Base-by-base conservation (phyloP, 1,140 invertebrate genomes). In the Nixonia krombeini region DNA sequence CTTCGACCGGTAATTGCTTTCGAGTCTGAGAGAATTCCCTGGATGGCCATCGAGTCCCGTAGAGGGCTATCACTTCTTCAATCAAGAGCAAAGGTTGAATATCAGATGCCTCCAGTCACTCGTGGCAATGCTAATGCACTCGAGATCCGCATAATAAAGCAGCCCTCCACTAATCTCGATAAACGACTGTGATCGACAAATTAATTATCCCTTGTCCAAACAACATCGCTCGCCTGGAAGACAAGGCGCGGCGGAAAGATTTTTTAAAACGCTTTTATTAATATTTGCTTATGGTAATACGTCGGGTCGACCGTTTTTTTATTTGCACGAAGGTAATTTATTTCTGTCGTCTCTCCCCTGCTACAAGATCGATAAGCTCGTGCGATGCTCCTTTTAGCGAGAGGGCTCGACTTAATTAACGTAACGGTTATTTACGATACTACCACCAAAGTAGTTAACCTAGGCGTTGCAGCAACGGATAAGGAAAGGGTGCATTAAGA, bases 391-490 rank as follows among this genome's bases (percentile, higher is more conserved):
- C 59, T 63, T 67, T 67, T 55, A 69, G 50, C 53, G 42, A 63
- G 58, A 67, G 55, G 51, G 49, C 69, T 67, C 52, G 63, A 59
- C 63, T 68, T 74, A 72, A 74, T 72, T 66, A 70, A 69, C 55
- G 64, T 72, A 74, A 68, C 57, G 53, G 49, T 74, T 70, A 74
- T 74, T 74, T 74, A 74, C 66, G 70, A 74, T 72, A 70, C 53
- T 25, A 10, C 45, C 49, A 44, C 47, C 42, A 46, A 63, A 57
- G 55, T 58, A 57, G 47, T 72, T 68, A 52, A 63, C 59, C 67
- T 63, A 65, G 33, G 55, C 41, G 42, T 62, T 17, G 65, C 55
- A 53, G 50, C 41, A 68, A 42, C 26, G 25, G 52, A 52, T 67
- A 62, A 68, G 38, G 35, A 29, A 25, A n/a, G n/a, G 21, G 16